phyloP scores from a whole-genome alignment of 2,797 vertebrate species.

The Myoxocephalus aenaeus region DNA sequence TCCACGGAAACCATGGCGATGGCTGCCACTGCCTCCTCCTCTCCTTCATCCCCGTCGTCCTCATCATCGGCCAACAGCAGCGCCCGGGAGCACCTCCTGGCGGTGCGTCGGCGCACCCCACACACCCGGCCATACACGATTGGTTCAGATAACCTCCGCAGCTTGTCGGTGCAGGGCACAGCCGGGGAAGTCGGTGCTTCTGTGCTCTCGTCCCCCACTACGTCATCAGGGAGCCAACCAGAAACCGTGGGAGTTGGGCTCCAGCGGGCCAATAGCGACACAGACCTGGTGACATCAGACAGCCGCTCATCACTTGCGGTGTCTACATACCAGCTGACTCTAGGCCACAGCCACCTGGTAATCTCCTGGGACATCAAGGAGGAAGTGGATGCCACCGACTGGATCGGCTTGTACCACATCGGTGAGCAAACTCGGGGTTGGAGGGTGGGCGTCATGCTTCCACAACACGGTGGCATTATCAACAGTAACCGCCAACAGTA shows the following conservation, averaged over 20 bases:
- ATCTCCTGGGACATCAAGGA: conserved; percentile 99
- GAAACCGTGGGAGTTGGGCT: conserved; percentile 80
- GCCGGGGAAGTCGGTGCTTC: conserved; percentile 5
- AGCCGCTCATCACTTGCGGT: conserved; percentile 95
- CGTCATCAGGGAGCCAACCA: conserved; percentile 36
- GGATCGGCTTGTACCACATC: conserved; percentile 98
- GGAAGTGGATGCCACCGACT: conserved; percentile 97
- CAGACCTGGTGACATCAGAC: conserved; percentile 94
- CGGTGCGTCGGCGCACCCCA: conserved; percentile 89
- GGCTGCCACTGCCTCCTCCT: conserved; percentile 60
- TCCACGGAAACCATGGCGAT: conserved; percentile 58
- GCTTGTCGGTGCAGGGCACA: conserved; percentile 82
- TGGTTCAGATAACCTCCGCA: conserved; percentile 92
- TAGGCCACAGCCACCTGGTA: conserved; percentile 92
- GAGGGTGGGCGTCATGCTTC: neutral
- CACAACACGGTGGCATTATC: neutral
- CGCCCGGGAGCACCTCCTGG: conserved; percentile 91
- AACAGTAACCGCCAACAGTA: neutral
- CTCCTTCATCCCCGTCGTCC: conserved; percentile 72
- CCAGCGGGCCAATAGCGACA: conserved; percentile 95
- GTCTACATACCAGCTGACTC: conserved; percentile 92
- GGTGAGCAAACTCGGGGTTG: conserved; percentile 83
- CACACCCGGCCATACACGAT: conserved; percentile 90
- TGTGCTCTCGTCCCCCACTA: conserved; percentile 15
- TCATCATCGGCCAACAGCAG: conserved; percentile 49